Evolutionary conservation across 1,140 invertebrate species (phyloP).

Genomic region (Drosophila willistoni): DNA sequence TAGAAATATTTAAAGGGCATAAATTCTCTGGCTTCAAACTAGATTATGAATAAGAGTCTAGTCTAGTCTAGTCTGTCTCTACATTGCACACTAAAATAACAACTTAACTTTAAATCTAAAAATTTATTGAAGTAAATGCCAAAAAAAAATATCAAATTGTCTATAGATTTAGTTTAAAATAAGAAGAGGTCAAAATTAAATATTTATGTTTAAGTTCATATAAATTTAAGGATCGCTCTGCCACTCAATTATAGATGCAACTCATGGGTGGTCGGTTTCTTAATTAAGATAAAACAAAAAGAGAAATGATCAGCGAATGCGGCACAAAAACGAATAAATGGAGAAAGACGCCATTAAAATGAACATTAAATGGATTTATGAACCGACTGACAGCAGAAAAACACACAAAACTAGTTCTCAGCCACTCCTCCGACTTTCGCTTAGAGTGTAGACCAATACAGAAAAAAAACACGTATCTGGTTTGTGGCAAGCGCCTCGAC

Average conservation of each 20-base stretch:
- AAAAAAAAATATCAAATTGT: no score
- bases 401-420: constrained; percentile 63
- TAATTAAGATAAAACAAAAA: constrained; percentile 20
- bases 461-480: constrained; percentile 35
- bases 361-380: constrained; percentile 74
- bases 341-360: constrained; percentile 67
- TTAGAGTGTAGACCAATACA: constrained; percentile 56
- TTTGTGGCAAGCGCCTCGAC: constrained; percentile 27
- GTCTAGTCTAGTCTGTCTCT: no score
- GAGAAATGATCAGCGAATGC: background rate
- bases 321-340: constrained; percentile 27
- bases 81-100: no score
- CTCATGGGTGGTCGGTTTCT: constrained; percentile 33
- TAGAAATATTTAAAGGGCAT: no score
- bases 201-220: background rate
- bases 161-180: no score
- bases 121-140: no score
- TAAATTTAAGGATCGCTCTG: background rate
- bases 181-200: background rate
- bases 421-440: constrained; percentile 56
- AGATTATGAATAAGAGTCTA: no score
- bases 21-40: no score
- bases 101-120: no score
- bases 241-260: constrained; percentile 4
- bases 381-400: constrained; percentile 32